phyloP scores from a whole-genome alignment of 2,888 invertebrate species.

The Eupithecia inturbata region DNA sequence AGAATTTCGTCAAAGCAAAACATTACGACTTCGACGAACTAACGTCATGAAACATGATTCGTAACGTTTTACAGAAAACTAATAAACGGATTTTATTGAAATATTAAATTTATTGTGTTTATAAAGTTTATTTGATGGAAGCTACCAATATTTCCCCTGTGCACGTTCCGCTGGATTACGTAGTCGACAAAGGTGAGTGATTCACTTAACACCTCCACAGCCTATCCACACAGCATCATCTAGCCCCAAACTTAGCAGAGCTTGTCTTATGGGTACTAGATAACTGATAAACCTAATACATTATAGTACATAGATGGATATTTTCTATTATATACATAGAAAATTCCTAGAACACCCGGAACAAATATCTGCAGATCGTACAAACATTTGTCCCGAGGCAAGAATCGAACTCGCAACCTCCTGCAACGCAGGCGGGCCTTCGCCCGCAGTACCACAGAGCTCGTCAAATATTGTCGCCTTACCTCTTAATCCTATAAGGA shows the following conservation, averaged over 20 bases:
- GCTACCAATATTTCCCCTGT: slow-evolving; percentile 10
- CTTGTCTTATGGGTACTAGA: too few relatives aligned
- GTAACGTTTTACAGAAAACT: background rate
- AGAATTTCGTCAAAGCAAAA: background rate
- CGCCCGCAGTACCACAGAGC: too few relatives aligned
- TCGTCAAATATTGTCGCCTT: background rate
- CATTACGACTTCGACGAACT: background rate
- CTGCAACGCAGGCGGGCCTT: too few relatives aligned
- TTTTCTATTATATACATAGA: too few relatives aligned
- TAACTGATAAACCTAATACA: too few relatives aligned
- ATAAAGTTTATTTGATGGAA: slow-evolving; percentile 25
- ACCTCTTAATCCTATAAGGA: background rate
- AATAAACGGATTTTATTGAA: slow-evolving; percentile 12
- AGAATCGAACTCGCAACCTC: too few relatives aligned
- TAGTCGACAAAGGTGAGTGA: slow-evolving; percentile 11
- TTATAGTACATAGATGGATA: too few relatives aligned
- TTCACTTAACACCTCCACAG: background rate
- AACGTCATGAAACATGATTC: background rate
- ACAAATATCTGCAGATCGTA: too few relatives aligned
- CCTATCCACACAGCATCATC: background rate
- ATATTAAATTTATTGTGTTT: slow-evolving; percentile 17
- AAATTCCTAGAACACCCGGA: too few relatives aligned
- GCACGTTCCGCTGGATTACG: slow-evolving; percentile 24
- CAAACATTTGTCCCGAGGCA: too few relatives aligned
- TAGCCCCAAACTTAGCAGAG: background rate